A percentile compares a stretch with the other conserved stretches of the same genome.
Evolutionary conservation across 1,140 invertebrate species (phyloP).

Genomic region (Harlomillsia oculata): DNA sequence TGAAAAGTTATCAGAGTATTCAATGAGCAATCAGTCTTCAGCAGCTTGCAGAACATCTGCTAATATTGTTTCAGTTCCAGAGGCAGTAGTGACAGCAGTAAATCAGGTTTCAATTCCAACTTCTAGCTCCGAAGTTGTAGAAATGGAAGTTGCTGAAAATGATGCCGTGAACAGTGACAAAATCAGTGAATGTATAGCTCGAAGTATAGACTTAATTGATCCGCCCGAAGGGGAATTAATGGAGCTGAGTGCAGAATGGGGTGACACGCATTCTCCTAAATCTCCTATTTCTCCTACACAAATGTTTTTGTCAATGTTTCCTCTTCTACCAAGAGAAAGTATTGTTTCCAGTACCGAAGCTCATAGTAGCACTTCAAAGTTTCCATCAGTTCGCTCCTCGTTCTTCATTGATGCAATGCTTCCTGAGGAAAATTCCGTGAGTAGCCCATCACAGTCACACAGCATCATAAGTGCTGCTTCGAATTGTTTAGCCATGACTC

Average conservation of each 20-base stretch:
- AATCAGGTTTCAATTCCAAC: neutral
- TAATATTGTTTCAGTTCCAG: too few relatives aligned
- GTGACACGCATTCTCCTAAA: constrained; percentile 20
- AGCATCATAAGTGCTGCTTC: neutral
- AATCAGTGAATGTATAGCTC: constrained; percentile 34
- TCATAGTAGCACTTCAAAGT: constrained; percentile 2
- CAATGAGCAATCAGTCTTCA: too few relatives aligned
- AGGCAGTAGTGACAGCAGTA: too few relatives aligned
- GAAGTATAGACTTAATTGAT: constrained; percentile 33
- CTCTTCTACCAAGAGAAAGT: constrained; percentile 27
- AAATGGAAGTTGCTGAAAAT: constrained; percentile 6
- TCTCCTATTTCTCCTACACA: constrained; percentile 35
- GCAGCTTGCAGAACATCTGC: too few relatives aligned
- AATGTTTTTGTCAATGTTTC: constrained; percentile 35
- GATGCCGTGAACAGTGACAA: constrained; percentile 14
- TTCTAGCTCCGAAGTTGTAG: neutral
- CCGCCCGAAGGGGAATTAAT: constrained; percentile 25
- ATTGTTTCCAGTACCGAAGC: neutral
- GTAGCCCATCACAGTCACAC: neutral
- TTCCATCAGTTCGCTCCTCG: constrained; percentile 12
- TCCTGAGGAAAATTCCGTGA: constrained; percentile 19
- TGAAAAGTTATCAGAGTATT: too few relatives aligned
- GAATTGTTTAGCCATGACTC: neutral
- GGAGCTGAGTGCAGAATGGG: constrained; percentile 29
- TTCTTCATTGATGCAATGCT: constrained; percentile 34